Conservation (phyloP, 1,140 invertebrate species). For the Antheraea mylitta region DNA sequence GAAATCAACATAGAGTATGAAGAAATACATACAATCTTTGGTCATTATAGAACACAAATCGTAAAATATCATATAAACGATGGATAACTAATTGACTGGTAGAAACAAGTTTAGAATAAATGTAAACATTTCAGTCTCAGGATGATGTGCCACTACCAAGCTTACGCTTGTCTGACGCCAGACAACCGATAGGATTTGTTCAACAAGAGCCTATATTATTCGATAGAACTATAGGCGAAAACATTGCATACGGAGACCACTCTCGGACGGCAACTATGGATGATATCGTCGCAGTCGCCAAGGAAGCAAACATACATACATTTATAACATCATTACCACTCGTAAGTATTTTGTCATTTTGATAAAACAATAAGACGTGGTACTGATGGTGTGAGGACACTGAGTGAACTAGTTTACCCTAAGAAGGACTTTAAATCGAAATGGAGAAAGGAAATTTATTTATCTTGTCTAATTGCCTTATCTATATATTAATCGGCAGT, state of each 20-base stretch:
- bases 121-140: constrained; percentile 43
- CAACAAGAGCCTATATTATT: constrained; percentile 86
- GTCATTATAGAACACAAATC: too few species aligned
- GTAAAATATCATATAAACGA: too few species aligned
- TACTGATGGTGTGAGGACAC: too few species aligned
- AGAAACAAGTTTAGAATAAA: not conserved
- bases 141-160: constrained; percentile 71
- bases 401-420: too few species aligned
- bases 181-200: constrained; percentile 85
- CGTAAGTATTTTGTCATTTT: constrained; percentile 45
- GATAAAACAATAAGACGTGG: too few species aligned
- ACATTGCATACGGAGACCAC: constrained; percentile 86
- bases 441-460: too few species aligned
- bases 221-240: constrained; percentile 83
- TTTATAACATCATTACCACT: constrained; percentile 83
- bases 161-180: constrained; percentile 70
- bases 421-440: too few species aligned
- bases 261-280: constrained; percentile 66
- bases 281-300: constrained; percentile 82
- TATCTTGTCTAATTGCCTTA: too few species aligned
- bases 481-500: too few species aligned
- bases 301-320: constrained; percentile 86
- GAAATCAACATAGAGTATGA: too few species aligned
- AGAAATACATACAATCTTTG: too few species aligned
- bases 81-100: too few species aligned